These are phyloP conservation scores for Tauraco hartlaubi DNA, from an alignment of 2,797 vertebrate species.

Conservation along the genomic window DNA sequence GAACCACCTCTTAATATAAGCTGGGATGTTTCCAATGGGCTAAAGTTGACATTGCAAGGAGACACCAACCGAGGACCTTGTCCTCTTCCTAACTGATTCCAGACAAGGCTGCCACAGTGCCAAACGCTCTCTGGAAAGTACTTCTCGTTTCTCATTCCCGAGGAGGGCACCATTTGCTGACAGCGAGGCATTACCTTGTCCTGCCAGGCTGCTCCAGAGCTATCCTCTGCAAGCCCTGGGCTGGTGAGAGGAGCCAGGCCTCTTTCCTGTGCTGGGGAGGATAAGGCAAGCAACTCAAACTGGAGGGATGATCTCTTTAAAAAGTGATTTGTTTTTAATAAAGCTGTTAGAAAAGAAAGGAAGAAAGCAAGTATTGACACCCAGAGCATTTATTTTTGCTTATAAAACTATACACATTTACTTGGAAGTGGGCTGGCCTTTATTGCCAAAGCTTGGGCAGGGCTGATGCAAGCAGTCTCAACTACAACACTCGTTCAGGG, in stretches of 20 bases:
- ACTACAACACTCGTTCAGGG: neutral
- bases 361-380: neutral
- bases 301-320: neutral
- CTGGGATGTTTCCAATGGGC: constrained; percentile 16
- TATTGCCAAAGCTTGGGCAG: neutral
- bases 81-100: constrained; percentile 47
- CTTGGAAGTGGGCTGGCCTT: neutral
- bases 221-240: neutral
- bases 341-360: neutral
- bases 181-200: neutral
- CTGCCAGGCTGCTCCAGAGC: neutral
- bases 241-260: neutral
- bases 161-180: constrained; percentile 21
- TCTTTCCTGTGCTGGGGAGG: neutral
- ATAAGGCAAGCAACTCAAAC: neutral
- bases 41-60: constrained; percentile 49
- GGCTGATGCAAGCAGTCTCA: neutral
- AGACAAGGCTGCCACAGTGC: constrained; percentile 30
- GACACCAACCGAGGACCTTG: neutral
- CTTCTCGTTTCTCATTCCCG: rapidly evolving
- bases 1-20: constrained; percentile 39
- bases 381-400: neutral
- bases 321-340: neutral
- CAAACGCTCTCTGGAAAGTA: neutral
- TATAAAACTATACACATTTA: neutral